Conservation (phyloP, 1,140 invertebrate species). For the Pseudobourletiella spinata region DNA sequence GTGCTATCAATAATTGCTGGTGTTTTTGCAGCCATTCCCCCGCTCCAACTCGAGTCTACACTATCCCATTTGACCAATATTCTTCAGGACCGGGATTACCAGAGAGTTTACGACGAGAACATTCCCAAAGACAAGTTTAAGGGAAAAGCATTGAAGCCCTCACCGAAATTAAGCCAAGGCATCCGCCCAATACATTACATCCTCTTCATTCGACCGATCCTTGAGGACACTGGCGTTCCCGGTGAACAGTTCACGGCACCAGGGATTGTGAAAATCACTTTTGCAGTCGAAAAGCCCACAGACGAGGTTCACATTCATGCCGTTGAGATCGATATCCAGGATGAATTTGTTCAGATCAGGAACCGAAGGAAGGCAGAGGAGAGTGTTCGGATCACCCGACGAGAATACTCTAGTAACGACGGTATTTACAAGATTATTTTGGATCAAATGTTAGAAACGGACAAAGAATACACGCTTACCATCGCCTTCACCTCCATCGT, state of each 20-base stretch:
- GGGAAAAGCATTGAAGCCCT: neutral
- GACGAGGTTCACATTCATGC: neutral
- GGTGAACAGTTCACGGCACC: constrained; percentile 4
- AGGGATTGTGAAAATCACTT: neutral
- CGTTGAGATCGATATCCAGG: neutral
- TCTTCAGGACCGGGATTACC: neutral
- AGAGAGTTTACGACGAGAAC: neutral
- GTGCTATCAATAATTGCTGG: too few relatives aligned
- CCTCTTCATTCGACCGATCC: neutral
- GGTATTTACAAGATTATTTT: neutral
- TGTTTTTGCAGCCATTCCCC: too few relatives aligned
- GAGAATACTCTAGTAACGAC: neutral
- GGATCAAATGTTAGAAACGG: neutral
- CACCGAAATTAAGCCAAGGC: neutral
- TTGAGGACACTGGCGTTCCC: neutral
- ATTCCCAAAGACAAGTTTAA: neutral
- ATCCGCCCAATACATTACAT: constrained; percentile 1
- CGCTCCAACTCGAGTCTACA: neutral
- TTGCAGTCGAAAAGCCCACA: neutral
- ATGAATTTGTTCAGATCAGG: neutral
- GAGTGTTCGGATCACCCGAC: neutral
- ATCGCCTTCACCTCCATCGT: neutral
- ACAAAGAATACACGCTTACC: neutral
- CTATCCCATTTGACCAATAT: neutral
- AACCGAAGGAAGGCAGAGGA: neutral